Percentiles rank a stretch among this genome's conserved stretches.
Evolutionary conservation across 1,140 invertebrate species (phyloP).

Genomic region (Anthonomus grandis): DNA sequence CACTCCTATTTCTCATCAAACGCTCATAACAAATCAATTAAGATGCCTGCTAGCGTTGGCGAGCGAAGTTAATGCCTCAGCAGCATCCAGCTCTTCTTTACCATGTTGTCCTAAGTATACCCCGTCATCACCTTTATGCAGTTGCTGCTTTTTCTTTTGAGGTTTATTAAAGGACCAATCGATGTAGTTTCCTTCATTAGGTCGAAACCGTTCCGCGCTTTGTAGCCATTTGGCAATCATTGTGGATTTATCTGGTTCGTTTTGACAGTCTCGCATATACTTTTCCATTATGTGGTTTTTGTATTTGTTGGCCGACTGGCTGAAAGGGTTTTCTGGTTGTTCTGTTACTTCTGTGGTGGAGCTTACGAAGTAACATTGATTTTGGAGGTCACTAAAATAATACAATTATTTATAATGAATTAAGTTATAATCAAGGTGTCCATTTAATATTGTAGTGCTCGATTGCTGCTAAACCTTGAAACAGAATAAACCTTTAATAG

Average conservation of each 20-base stretch:
- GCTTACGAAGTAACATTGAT: conserved; percentile 46
- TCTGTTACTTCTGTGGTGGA: conserved; percentile 50
- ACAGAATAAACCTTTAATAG: no score
- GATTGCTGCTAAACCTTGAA: no score
- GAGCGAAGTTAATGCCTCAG: conserved; percentile 61
- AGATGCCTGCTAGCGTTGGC: conserved; percentile 44
- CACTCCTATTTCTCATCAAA: not conserved
- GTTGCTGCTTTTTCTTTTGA: conserved; percentile 35
- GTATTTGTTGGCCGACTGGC: conserved; percentile 48
- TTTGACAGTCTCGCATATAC: conserved; percentile 49
- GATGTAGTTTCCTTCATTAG: conserved; percentile 63
- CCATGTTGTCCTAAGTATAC: conserved; percentile 49
- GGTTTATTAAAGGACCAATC: conserved; percentile 52
- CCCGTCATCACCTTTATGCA: conserved; percentile 14
- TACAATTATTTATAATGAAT: not conserved
- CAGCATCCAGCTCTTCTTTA: conserved; percentile 66
- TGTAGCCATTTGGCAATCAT: conserved; percentile 66
- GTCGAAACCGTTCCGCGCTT: conserved; percentile 63
- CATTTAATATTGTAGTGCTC: no score
- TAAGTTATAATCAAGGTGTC: not conserved
- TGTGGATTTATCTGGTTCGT: conserved; percentile 49
- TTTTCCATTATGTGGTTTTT: conserved; percentile 59
- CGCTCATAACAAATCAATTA: no score
- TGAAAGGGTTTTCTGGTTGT: conserved; percentile 36
- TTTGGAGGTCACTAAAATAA: conserved; percentile 21